These are phyloP conservation scores for Dallia pectoralis DNA, from an alignment of 2,797 vertebrate species.

Conservation along the genomic window DNA sequence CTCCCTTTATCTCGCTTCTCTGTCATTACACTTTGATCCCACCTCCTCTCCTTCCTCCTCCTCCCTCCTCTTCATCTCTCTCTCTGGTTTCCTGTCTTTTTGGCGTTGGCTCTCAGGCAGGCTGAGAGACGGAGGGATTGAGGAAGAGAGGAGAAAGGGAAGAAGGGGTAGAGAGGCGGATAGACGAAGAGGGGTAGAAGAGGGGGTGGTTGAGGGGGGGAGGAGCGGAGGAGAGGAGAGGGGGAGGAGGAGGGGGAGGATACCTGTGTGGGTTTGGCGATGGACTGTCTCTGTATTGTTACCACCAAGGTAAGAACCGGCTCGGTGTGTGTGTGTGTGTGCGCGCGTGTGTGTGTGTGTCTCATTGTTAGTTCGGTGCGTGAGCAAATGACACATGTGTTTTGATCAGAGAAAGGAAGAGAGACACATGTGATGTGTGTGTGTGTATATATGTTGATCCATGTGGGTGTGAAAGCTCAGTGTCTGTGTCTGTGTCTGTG, in stretches of 20 bases:
- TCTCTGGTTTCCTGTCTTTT: conserved; percentile 13
- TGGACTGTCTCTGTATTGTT: conserved; percentile 71
- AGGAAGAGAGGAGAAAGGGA: conserved; percentile 27
- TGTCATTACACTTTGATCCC: neutral
- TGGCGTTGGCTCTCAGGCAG: neutral
- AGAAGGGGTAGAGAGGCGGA: neutral
- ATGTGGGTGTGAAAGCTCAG: neutral
- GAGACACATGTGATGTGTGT: neutral
- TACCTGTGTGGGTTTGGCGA: conserved; percentile 36
- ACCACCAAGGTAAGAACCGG: conserved; percentile 67
- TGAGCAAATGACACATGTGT: conserved; percentile 6
- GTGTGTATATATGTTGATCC: neutral
- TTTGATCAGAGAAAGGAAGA: neutral
- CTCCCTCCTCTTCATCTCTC: neutral
- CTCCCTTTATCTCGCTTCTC: neutral
- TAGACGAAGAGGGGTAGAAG: neutral
- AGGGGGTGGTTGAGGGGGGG: neutral
- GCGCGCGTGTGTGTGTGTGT: neutral
- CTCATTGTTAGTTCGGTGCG: conserved; percentile 20
- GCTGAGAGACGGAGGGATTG: conserved; percentile 40
- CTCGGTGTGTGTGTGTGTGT: conserved; percentile 3
- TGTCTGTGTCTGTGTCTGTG: neutral
- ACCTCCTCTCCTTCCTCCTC: neutral
- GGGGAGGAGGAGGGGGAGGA: conserved; percentile 50
- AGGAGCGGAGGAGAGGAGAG: conserved; percentile 29